phyloP scores from a whole-genome alignment of 2,113 vertebrate genomes.

The Mastomys coucha region DNA sequence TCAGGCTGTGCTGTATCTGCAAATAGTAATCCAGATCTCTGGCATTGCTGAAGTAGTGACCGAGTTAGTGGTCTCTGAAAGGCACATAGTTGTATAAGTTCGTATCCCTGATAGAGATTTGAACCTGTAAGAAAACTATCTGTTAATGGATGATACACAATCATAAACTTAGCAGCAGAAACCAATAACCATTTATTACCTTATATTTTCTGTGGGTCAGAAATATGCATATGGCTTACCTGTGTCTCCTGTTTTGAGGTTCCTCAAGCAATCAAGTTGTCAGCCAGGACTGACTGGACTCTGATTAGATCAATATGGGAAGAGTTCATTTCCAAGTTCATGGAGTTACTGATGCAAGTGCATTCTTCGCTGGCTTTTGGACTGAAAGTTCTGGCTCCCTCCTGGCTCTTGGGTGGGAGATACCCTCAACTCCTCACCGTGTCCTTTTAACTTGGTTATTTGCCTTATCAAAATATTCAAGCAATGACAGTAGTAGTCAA shows the following conservation, averaged over 20 bases:
- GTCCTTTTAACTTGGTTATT: background rate
- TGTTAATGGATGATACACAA: background rate
- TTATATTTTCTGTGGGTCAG: background rate
- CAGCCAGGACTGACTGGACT: background rate
- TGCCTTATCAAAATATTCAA: constrained; percentile 11
- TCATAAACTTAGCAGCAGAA: constrained; percentile 1
- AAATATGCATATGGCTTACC: background rate
- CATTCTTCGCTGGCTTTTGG: background rate
- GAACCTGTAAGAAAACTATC: background rate
- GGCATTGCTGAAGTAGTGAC: background rate
- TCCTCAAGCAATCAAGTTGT: background rate
- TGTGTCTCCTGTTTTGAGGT: constrained; percentile 13
- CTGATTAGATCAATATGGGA: background rate
- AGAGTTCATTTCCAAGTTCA: background rate
- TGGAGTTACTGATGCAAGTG: background rate
- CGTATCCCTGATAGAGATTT: constrained; percentile 12
- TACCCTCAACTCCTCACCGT: background rate
- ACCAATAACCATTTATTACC: background rate
- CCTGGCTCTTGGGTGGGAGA: background rate
- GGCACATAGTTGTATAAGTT: background rate
- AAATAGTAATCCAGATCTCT: constrained; percentile 31
- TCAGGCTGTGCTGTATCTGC: background rate
- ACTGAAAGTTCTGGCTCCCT: background rate
- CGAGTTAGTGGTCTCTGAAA: background rate
- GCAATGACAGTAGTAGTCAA: background rate